A percentile compares a stretch with the other conserved stretches of the same genome.
Conservation (phyloP, 2,113 vertebrate species). For the Struthidea cinerea region DNA sequence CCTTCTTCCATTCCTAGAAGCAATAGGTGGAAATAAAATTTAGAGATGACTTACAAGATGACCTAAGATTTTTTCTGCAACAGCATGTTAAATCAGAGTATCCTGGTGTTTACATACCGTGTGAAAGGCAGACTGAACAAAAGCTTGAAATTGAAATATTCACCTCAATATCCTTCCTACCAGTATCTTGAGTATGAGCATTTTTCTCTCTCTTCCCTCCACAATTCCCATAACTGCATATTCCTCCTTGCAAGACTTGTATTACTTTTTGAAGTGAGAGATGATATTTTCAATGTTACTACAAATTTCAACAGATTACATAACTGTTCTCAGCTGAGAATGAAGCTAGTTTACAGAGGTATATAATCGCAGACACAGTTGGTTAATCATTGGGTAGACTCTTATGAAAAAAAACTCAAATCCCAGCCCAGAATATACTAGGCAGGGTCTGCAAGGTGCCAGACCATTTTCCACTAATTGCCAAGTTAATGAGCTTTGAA, state of each 20-base stretch:
- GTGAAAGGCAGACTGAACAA: background rate
- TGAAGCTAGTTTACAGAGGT: background rate
- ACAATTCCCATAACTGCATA: background rate
- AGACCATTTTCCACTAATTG: background rate
- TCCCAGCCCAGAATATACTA: background rate
- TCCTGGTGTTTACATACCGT: background rate
- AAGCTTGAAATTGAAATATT: background rate
- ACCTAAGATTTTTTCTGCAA: background rate
- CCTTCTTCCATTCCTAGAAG: background rate
- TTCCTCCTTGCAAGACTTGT: background rate
- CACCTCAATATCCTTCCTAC: background rate
- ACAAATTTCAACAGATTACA: background rate
- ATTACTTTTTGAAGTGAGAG: background rate
- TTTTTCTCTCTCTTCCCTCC: background rate
- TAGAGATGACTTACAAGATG: background rate
- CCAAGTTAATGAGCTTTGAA: background rate
- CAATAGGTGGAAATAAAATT: background rate
- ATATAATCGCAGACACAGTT: background rate
- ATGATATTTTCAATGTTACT: background rate
- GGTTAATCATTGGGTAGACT: background rate
- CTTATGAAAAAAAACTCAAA: background rate
- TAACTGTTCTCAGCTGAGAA: background rate
- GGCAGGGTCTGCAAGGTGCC: background rate
- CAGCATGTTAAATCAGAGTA: background rate
- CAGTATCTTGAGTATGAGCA: background rate